Percentiles rank a stretch among this genome's conserved stretches.
Conservation (phyloP, 2,797 vertebrate species). For the Malurus splendens region DNA sequence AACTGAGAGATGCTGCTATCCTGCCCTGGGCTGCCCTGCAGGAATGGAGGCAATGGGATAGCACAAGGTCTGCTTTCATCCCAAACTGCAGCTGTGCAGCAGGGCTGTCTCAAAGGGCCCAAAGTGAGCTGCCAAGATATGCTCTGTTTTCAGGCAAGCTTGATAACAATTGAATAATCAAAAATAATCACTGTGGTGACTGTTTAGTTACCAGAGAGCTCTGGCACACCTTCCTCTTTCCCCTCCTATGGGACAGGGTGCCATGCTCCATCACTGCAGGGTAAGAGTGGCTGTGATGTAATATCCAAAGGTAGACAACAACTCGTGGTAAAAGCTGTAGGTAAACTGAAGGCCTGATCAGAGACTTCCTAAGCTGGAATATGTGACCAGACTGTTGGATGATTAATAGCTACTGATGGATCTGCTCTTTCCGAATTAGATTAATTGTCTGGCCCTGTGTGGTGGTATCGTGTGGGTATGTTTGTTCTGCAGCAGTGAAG, state of each 20-base stretch:
- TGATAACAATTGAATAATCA: background rate
- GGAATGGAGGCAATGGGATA: background rate
- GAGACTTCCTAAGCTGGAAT: background rate
- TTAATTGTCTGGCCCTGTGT: background rate
- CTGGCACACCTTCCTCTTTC: background rate
- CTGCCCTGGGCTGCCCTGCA: background rate
- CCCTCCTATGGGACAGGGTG: accelerated
- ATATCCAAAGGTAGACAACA: background rate
- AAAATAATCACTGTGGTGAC: background rate
- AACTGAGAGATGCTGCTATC: background rate
- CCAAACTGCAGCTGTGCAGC: background rate
- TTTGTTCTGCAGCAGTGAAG: background rate
- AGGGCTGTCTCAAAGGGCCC: background rate
- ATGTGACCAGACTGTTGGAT: background rate
- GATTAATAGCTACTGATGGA: background rate
- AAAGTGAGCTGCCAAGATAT: accelerated
- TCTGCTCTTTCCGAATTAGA: background rate
- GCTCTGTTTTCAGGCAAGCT: background rate
- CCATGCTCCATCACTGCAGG: accelerated
- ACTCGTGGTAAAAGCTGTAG: background rate
- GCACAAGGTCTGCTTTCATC: accelerated
- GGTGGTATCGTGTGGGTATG: background rate
- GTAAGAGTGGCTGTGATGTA: background rate
- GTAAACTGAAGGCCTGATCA: background rate
- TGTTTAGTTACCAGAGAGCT: background rate